Base-by-base conservation (phyloP, 2,113 vertebrate genomes). In the Phalacrocorax brasilianus region DNA sequence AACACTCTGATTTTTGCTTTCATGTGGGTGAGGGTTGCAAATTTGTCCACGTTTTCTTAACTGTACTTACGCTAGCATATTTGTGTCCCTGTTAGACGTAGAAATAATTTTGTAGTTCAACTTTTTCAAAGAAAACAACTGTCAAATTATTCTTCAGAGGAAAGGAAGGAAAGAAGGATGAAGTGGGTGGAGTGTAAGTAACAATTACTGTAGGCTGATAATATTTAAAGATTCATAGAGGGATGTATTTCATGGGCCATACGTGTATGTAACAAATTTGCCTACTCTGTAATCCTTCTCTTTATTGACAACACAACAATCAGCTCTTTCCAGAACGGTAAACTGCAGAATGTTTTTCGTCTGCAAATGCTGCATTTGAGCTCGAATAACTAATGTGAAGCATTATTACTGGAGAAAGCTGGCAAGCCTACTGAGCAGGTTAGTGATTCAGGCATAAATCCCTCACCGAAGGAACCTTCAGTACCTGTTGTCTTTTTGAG, bases 181-280 rank as follows among this genome's bases (percentile, higher is more conserved):
- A 95, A 92, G 96, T 96, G 58, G 89, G 94, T 95, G 81, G 62
- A 93, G 91, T 94, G 77, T 91, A 97, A 95, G 73, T 96, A 95
- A 95, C 70, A 96, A 96, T 93, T 95, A 96, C 72, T 38, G 96
- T 92, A 91, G 91, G 86, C 77, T 93, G 89, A 85, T 89, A 95
- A 95, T 96, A 79, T 91, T 92, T 91, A 87, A 93, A 88, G 96
- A 96, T 87, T 85, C 93, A 91, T 58, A 73, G 55, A 92, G 49
- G 78, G 91, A 92, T 93, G 81, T 52, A 88, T 96, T 95, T 95
- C 96, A 74, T 47, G 77, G 95, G 81, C 89, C 87, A 92, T 87
- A 74, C 4, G 7, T 85, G 83, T 80, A 80, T 30, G 68, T 73
- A 95, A 94, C 81, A 93, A 91, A 94, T 88, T 95, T 50, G 2